Conservation (phyloP, 1,140 invertebrate species). For the Linepithema humile region DNA sequence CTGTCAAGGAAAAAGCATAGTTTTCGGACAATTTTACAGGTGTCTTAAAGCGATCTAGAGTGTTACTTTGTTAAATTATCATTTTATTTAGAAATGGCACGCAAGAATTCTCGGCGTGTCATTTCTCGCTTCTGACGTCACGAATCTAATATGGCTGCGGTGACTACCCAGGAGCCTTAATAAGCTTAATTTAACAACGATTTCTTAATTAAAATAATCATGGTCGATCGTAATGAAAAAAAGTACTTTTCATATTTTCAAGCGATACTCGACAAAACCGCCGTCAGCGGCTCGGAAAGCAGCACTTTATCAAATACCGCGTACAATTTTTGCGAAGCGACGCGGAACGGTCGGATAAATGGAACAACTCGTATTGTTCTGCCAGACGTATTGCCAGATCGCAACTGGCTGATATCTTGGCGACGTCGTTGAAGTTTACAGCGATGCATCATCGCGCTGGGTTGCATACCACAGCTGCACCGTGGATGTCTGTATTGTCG, state of each 20-base stretch:
- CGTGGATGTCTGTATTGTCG: slow-evolving; percentile 31
- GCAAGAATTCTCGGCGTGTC: too few species aligned
- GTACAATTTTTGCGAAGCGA: slow-evolving; percentile 28
- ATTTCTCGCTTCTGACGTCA: too few species aligned
- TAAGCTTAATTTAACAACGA: too few species aligned
- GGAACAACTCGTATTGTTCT: slow-evolving; percentile 1
- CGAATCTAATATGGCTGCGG: too few species aligned
- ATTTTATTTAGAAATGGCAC: too few species aligned
- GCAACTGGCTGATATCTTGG: slow-evolving; percentile 42
- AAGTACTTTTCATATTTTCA: neutral
- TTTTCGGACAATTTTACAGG: too few species aligned
- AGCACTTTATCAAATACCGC: neutral
- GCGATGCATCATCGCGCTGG: slow-evolving; percentile 34
- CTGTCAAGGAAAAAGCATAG: too few species aligned
- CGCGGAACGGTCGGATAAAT: slow-evolving; percentile 33
- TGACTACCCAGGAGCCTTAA: too few species aligned
- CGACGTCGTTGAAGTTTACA: slow-evolving; percentile 48
- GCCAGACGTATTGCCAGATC: slow-evolving; percentile 17
- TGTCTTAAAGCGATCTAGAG: too few species aligned
- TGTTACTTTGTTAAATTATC: too few species aligned
- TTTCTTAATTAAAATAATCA: too few species aligned
- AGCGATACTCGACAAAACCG: neutral
- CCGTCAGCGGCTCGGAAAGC: neutral
- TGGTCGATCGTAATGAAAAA: too few species aligned
- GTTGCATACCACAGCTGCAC: slow-evolving; percentile 19